These are phyloP conservation scores for Apogon talboti DNA, from an alignment of 2,797 vertebrate species.

Conservation along the genomic window DNA sequence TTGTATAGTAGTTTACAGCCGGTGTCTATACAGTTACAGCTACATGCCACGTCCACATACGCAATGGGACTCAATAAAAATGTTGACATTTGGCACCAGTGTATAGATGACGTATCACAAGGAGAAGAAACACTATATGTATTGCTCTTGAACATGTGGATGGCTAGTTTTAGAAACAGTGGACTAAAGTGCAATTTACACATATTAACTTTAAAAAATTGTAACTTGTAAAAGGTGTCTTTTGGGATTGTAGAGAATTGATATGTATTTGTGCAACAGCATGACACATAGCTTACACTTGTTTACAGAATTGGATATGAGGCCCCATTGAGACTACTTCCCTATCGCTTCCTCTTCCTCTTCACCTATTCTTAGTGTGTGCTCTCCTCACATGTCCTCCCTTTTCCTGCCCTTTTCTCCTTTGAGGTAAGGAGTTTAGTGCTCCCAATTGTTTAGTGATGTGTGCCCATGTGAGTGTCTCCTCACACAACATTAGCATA, in stretches of 20 bases:
- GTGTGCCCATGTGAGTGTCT: constrained; percentile 43
- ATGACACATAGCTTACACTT: constrained; percentile 51
- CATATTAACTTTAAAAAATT: constrained; percentile 1
- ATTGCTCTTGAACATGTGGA: neutral
- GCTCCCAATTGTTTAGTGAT: constrained; percentile 49
- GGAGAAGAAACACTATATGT: too few species aligned
- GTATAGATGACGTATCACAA: too few species aligned
- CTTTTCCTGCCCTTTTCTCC: constrained; percentile 66
- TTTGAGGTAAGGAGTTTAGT: constrained; percentile 33
- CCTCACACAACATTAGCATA: constrained; percentile 67
- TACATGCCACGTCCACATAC: too few species aligned
- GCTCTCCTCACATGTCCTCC: constrained; percentile 65
- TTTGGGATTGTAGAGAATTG: constrained; percentile 30
- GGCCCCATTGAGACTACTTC: constrained; percentile 58
- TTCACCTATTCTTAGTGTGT: constrained; percentile 70
- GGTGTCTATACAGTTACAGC: too few species aligned
- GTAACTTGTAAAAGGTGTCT: constrained; percentile 11
- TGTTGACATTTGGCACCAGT: too few species aligned
- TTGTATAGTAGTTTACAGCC: too few species aligned
- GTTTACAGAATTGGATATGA: constrained; percentile 65
- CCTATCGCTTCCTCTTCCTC: constrained; percentile 68
- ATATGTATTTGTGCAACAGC: constrained; percentile 38
- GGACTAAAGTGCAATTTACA: neutral
- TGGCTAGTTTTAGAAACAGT: neutral
- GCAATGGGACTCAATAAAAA: too few species aligned